These are phyloP conservation scores for Alethe diademata DNA, from an alignment of 2,113 vertebrate genomes.

Conservation along the genomic window DNA sequence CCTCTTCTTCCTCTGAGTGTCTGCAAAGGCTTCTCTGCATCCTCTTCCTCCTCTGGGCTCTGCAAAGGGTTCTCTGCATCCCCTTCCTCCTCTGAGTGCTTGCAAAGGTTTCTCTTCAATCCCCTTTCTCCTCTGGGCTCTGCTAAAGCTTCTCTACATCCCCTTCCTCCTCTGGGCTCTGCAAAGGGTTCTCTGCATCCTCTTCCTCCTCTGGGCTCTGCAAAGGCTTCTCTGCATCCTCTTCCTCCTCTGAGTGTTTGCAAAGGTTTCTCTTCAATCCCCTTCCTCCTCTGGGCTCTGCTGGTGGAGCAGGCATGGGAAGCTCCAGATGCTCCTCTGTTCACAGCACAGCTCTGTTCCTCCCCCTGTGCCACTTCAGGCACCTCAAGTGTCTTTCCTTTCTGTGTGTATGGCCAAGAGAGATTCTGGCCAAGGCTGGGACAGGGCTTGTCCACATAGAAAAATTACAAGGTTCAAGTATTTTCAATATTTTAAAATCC, in stretches of 20 bases:
- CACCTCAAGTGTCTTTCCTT: not conserved
- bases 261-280: not conserved
- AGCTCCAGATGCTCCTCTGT: accelerated
- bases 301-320: no score
- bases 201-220: accelerated
- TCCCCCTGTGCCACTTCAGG: not conserved
- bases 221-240: not conserved
- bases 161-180: not conserved
- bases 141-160: no score
- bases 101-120: not conserved
- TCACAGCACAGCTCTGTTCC: accelerated
- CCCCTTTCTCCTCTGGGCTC: accelerated
- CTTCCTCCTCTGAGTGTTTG: not conserved
- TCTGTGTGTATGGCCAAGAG: not conserved
- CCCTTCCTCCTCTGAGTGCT: not conserved
- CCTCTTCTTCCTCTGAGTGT: accelerated
- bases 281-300: not conserved
- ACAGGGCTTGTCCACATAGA: not conserved
- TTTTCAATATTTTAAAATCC: not conserved
- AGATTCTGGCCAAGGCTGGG: not conserved
- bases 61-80: not conserved
- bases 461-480: not conserved
- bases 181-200: not conserved
- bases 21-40: not conserved
- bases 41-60: not conserved